These are phyloP conservation scores for Nasonia giraulti DNA, from an alignment of 1,140 invertebrate species.

Conservation along the genomic window DNA sequence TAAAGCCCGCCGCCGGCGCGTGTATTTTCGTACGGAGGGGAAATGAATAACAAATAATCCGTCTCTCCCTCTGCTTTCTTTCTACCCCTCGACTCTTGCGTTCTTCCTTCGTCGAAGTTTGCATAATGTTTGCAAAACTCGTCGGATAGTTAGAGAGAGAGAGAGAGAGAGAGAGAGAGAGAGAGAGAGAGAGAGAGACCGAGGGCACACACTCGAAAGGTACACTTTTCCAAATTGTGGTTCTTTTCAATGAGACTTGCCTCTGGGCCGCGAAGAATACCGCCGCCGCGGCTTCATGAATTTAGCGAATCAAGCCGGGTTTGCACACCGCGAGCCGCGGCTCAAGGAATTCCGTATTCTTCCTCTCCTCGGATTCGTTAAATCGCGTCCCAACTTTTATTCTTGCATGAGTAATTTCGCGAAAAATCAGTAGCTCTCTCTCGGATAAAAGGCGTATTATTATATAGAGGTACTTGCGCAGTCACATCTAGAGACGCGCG, in stretches of 20 bases:
- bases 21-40: constrained; percentile 23
- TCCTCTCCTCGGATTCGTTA: constrained; percentile 30
- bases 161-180: background rate
- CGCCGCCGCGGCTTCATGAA: constrained; percentile 6
- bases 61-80: constrained; percentile 22
- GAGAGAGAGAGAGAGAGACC: background rate
- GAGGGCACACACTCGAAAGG: constrained; percentile 27
- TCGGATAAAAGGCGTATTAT: background rate
- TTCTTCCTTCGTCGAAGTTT: background rate
- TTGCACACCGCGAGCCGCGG: constrained; percentile 21
- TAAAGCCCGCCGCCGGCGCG: constrained; percentile 13
- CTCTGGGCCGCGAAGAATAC: background rate
- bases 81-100: constrained; percentile 36
- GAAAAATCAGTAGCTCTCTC: background rate
- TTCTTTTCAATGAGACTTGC: constrained; percentile 52
- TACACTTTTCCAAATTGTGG: constrained; percentile 52
- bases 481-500: constrained; percentile 5
- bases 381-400: constrained; percentile 40
- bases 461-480: background rate
- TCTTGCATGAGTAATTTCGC: background rate
- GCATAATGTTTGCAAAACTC: constrained; percentile 53
- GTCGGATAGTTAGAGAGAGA: constrained; percentile 37
- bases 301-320: constrained; percentile 33
- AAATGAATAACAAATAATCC: constrained; percentile 53
- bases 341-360: constrained; percentile 22